Evolutionary conservation across 2,888 invertebrate genomes (phyloP), one percentile per base, ranked within the genome.

Genomic region (Xestia xanthographa): DNA sequence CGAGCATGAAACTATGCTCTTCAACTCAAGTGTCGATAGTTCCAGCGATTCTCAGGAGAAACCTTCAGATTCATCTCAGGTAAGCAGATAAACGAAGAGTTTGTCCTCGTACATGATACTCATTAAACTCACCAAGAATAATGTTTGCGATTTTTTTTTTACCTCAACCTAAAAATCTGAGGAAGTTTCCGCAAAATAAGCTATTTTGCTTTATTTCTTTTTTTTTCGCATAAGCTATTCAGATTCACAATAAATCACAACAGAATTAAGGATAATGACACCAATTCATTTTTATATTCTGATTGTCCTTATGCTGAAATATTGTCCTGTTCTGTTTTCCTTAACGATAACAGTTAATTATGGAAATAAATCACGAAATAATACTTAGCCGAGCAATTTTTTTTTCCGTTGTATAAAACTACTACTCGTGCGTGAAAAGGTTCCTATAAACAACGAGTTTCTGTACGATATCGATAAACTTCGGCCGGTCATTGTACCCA

Each of bases 1-100:
- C 90, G 99, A 99, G 92, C 98, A 99, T 91, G 98, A 99, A 93
- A 97, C 99, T 0, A 98, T 99, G 98, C 98, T 98, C 90, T 98
- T 99, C 92, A 97, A 97, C 75, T 94, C 96, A 2, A 97, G 97
- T 79, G 97, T 97, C n/a, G 97, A 98, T 68, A 97, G 97, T 83
- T 97, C 97, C 90, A 95, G 97, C 6, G 97, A 97, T 80, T 97
- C 97, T 48, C 97, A 97, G 78, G 97, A 97, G 87, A 95, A 94
- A 82, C 95, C 95, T 12, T 95, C 96, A 0, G 95, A 96, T 65
- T 92, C 94, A 8, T 95, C 95, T 6, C 95, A 95, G 93, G 96
- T 95, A 86, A 68, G 29, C 34, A 60, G 9, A 60, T 34, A 60
- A 20, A 20, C 20, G 6, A 60, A 20, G 20, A 2, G 3, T 29